Base-by-base conservation (phyloP, 2,113 vertebrate genomes). In the Cyprinus carpio region DNA sequence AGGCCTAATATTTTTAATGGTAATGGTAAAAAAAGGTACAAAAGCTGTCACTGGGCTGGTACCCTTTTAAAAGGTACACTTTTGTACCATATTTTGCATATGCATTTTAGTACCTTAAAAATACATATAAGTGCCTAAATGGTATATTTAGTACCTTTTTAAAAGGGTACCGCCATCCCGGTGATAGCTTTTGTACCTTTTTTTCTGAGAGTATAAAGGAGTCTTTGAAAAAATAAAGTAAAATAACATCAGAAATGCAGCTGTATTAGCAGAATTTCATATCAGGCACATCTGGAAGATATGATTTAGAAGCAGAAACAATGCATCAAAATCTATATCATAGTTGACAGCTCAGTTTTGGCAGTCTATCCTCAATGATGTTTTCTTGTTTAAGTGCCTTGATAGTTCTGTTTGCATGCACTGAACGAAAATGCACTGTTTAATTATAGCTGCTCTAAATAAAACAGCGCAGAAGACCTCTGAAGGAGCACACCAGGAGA, bases 361-460 rank as follows among this genome's bases (percentile, higher is more conserved):
- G 31, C 54, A 27, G 11, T 3, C 3, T 49, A 49, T 49, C 46
- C 46, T 49, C 2, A 49, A 3, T 16, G 34, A 46, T 67, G 60
- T 65, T 65, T 43, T 40, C 15, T 40, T 46, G n/a, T 25, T 40
- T 25, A 60, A 80, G 56, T 65, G 60, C 40, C n/a, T 46, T 51
- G 31, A 64, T 80, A n/a, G 56, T 62, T 80, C 13, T 49, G 79
- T 43, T 81, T 49, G 40, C 25, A 31, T 51, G 60, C 18, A 4
- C 23, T 10, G 65, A 71, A 54, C 29, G n/a, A n/a, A 82, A 82
- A 51, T 4, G 60, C 25, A 10, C 62, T 51, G 62, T 82, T 82
- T 82, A 82, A 82, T 82, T 69, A 71, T 71, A 82, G 81, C 62
- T 69, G 65, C 81, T 71, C 81, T 69, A 82, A 82, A 71, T 82